Evolutionary conservation across 2,797 vertebrate species (phyloP).

Genomic region (Amazona finschi): DNA sequence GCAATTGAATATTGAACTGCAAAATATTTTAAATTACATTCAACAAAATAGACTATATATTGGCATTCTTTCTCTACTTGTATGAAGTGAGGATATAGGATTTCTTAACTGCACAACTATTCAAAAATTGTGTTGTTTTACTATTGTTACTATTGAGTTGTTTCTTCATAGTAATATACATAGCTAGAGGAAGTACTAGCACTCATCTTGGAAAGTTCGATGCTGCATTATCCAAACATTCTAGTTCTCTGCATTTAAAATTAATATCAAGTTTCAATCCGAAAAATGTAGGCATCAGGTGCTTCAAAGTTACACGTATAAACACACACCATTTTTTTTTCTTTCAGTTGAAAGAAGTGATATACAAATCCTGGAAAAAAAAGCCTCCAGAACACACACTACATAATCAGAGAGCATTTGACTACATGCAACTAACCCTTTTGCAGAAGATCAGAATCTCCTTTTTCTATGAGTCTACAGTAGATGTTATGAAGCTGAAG

Average conservation of each 20-base stretch:
- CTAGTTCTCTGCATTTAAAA: neutral
- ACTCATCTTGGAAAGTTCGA: neutral
- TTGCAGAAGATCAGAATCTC: slow-evolving; percentile 86
- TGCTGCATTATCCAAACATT: neutral
- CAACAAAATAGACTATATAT: neutral
- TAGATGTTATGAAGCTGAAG: slow-evolving; percentile 85
- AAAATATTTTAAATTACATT: neutral
- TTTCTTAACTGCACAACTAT: neutral
- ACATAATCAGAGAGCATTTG: neutral
- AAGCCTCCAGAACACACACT: neutral
- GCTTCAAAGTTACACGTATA: neutral
- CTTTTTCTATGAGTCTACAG: slow-evolving; percentile 86
- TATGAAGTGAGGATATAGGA: neutral
- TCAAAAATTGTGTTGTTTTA: neutral
- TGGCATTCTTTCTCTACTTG: neutral
- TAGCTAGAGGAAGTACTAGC: neutral
- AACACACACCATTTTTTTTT: neutral
- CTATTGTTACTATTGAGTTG: neutral
- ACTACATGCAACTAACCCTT: slow-evolving; percentile 80
- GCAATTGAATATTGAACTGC: neutral
- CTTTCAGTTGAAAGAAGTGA: neutral
- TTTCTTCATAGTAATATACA: neutral
- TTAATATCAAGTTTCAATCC: neutral
- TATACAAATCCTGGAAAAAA: neutral
- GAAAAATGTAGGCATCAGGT: neutral